Evolutionary conservation across 2,888 invertebrate genomes (phyloP), one percentile per base, ranked within the genome.

Genomic region (Plagodis dolabraria): DNA sequence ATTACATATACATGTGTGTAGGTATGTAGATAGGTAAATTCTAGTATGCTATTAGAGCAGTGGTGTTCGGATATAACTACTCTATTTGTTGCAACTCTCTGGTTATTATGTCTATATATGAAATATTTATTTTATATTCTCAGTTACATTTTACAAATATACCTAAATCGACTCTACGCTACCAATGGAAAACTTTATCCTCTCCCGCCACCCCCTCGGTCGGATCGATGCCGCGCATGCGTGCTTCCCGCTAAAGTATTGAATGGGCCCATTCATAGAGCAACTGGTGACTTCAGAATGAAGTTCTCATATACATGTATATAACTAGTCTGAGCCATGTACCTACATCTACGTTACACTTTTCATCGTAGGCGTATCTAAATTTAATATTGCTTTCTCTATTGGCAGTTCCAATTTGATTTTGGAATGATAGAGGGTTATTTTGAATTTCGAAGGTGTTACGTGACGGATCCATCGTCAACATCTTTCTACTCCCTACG

Each of bases 201-300:
- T 59, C 71, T 63, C 10, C 70, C 69, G 65, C 66, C 60, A 58
- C 63, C 65, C 63, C 63, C 44, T 12, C 12, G 63, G 65, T 38
- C 73, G 67, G 85, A 86, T 88, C 88, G 86, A 88, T 88, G 34
- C 43, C 70, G 67, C 87, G 87, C 86, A 60, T 70, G 88, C 88
- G 88, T 78, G 12, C 49, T 62, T 38, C 65, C 10, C 46, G 42
- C 76, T 66, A 62, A 76, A 84, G 74, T 87, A 88, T 88, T 88
- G 87, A 88, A 88, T 88, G 87, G 72, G 70, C 76, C 76, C 88
- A 88, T 88, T 88, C 87, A 87, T 86, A 67, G 83, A 71, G 86
- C 86, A 87, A 86, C 87, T 86, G 79, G 87, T 86, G 82, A 77
- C 76, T 82, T 76, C 65, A 87, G 83, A 87, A 87, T 87, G 87